These are phyloP conservation scores for Bombylius discolor DNA, from an alignment of 2,888 invertebrate species.

Conservation along the genomic window DNA sequence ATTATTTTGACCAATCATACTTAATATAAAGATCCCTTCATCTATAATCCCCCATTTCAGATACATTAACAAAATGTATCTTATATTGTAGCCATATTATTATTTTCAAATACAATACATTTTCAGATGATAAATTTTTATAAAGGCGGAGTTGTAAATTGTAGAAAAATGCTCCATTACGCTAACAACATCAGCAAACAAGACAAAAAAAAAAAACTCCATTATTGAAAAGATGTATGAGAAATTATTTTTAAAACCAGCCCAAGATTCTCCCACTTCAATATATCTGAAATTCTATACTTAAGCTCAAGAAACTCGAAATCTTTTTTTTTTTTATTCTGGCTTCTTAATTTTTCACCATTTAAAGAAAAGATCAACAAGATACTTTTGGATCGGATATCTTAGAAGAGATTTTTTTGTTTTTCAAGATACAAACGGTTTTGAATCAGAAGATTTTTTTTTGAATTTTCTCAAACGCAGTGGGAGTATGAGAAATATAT, in stretches of 20 bases:
- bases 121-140: not conserved
- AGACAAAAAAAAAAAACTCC: not conserved
- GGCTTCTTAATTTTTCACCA: not conserved
- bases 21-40: not conserved
- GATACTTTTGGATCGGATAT: too few relatives aligned
- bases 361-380: too few relatives aligned
- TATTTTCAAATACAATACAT: too few relatives aligned
- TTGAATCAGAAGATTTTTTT: too few relatives aligned
- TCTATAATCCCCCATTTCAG: not conserved
- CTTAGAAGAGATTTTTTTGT: too few relatives aligned
- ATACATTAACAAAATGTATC: too few relatives aligned
- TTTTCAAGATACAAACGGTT: not conserved
- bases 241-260: not conserved
- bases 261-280: not conserved
- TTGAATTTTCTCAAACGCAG: too few relatives aligned
- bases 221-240: not conserved
- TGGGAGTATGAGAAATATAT: too few relatives aligned
- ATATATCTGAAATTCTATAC: not conserved
- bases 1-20: not conserved
- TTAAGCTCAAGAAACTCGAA: too few relatives aligned
- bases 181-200: not conserved
- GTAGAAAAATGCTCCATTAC: not conserved
- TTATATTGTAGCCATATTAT: too few relatives aligned
- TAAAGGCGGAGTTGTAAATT: not conserved
- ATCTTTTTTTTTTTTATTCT: not conserved